Conservation (phyloP, 2,797 vertebrate species). For the Amniataba percoides region DNA sequence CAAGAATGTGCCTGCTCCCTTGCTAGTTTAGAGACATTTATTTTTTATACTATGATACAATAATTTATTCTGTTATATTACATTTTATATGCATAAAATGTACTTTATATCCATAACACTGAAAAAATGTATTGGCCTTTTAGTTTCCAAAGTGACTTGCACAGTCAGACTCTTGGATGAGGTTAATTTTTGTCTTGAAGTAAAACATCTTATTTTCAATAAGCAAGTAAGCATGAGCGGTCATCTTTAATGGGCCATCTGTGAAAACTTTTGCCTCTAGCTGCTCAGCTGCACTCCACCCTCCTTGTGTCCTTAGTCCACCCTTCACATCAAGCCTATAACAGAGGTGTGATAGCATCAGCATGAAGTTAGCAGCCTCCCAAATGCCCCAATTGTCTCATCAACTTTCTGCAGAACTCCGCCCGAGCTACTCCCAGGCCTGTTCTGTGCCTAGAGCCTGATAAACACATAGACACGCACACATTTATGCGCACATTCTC, state of each 20-base stretch:
- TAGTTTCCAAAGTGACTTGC: not conserved
- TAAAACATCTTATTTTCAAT: constrained; percentile 19
- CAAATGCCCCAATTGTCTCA: constrained; percentile 64
- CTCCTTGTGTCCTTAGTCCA: constrained; percentile 38
- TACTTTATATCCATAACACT: not conserved
- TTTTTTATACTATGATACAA: not conserved
- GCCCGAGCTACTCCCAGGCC: constrained; percentile 59
- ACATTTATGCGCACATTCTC: not conserved
- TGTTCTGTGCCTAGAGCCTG: constrained; percentile 53
- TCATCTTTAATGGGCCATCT: constrained; percentile 32
- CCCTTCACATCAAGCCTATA: constrained; percentile 19
- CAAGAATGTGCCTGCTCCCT: not conserved
- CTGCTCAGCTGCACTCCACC: constrained; percentile 24
- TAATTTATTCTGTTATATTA: not conserved
- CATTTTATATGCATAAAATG: not conserved
- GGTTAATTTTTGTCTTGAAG: constrained; percentile 2
- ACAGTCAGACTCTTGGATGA: not conserved
- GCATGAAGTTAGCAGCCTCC: constrained; percentile 43
- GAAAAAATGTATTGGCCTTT: not conserved
- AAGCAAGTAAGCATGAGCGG: constrained; percentile 13
- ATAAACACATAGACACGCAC: constrained; percentile 56
- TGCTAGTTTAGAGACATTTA: not conserved
- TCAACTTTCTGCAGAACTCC: constrained; percentile 56
- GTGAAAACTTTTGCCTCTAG: constrained; percentile 25
- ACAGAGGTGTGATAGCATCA: constrained; percentile 58